Conservation (phyloP, 2,113 vertebrate species). For the Cyprinodon brontotheroides region DNA sequence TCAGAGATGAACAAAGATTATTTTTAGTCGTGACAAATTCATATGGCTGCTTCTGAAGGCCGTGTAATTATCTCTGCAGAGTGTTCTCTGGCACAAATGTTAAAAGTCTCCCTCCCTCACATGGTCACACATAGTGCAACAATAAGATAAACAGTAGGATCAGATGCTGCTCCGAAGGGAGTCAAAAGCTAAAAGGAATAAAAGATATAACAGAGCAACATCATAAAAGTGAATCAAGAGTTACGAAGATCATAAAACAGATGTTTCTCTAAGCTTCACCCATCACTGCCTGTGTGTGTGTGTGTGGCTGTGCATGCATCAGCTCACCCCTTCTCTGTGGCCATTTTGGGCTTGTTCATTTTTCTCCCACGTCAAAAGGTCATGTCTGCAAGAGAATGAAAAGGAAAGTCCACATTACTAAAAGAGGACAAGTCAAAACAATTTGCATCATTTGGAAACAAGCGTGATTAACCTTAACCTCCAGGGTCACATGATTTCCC, state of each 20-base stretch:
- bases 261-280: neutral
- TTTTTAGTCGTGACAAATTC: constrained; percentile 27
- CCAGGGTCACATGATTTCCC: neutral
- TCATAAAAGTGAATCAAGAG: constrained; percentile 2
- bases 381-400: constrained; percentile 73
- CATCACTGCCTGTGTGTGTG: neutral
- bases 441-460: constrained; percentile 4
- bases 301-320: constrained; percentile 9
- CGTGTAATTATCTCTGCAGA: constrained; percentile 4
- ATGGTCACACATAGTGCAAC: neutral
- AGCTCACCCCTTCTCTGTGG: constrained; percentile 91
- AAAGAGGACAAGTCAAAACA: constrained; percentile 7
- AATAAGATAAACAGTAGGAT: neutral
- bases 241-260: neutral
- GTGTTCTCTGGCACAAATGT: constrained; percentile 12
- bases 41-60: constrained; percentile 6
- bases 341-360: constrained; percentile 93
- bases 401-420: constrained; percentile 2
- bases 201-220: neutral
- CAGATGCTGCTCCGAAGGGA: neutral
- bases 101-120: neutral
- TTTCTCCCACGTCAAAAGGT: constrained; percentile 81
- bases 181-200: neutral
- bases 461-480: constrained; percentile 23
- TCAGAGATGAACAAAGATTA: constrained; percentile 10